phyloP scores from a whole-genome alignment of 2,797 vertebrate genomes.

The Anguilla anguilla region DNA sequence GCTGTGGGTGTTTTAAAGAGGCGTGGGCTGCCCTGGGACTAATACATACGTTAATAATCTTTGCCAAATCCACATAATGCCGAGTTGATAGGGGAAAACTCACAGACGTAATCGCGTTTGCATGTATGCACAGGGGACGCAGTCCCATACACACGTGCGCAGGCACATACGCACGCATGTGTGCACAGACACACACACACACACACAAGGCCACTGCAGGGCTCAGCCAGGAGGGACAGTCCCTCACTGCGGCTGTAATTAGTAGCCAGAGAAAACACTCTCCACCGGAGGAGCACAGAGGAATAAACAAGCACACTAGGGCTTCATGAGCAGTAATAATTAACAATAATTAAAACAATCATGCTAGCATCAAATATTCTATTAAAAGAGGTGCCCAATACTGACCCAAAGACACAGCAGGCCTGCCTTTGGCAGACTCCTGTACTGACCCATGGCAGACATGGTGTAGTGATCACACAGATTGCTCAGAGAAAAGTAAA shows the following conservation, averaged over 20 bases:
- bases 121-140: slow-evolving; percentile 29
- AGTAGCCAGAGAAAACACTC: slow-evolving; percentile 74
- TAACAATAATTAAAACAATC: slow-evolving; percentile 70
- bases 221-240: slow-evolving; percentile 47
- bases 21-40: slow-evolving; percentile 72
- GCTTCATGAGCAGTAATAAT: slow-evolving; percentile 67
- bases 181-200: neutral
- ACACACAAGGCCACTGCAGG: slow-evolving; percentile 48
- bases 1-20: slow-evolving; percentile 72
- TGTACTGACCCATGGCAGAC: neutral
- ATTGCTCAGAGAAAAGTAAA: neutral
- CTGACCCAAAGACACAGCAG: slow-evolving; percentile 1
- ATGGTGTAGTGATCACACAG: neutral
- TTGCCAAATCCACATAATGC: slow-evolving; percentile 69
- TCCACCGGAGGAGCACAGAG: slow-evolving; percentile 59
- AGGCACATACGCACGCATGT: neutral
- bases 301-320: slow-evolving; percentile 62
- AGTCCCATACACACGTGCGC: neutral
- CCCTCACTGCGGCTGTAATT: slow-evolving; percentile 71
- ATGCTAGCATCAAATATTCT: slow-evolving; percentile 61
- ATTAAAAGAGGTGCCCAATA: slow-evolving; percentile 51
- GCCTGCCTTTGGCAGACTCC: neutral
- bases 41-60: slow-evolving; percentile 76
- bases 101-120: slow-evolving; percentile 39
- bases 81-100: slow-evolving; percentile 50